Percentiles rank a stretch among this genome's conserved stretches.
Evolutionary conservation across 2,797 vertebrate genomes (phyloP).

Genomic region (Pangasius sanitwongsei): DNA sequence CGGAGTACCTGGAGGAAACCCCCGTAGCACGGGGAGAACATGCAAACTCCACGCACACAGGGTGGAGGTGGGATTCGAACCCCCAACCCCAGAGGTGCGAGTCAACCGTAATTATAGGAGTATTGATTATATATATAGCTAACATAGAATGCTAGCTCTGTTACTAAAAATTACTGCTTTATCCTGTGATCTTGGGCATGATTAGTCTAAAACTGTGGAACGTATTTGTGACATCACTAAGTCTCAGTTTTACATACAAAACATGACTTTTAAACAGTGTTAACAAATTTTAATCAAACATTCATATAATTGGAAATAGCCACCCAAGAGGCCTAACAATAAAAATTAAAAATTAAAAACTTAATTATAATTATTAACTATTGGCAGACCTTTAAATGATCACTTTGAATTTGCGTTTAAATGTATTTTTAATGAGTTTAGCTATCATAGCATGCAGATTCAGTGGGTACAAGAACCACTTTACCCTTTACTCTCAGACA

Average conservation of each 20-base stretch:
- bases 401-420: not conserved
- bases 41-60: no score
- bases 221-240: not conserved
- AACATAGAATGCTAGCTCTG: not conserved
- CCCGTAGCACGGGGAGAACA: no score
- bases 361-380: no score
- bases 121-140: not conserved
- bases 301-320: not conserved
- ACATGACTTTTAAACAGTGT: not conserved
- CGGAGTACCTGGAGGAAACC: no score
- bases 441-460: not conserved
- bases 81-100: no score
- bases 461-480: not conserved
- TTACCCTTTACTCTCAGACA: not conserved
- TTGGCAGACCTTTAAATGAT: not conserved
- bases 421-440: not conserved
- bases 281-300: not conserved
- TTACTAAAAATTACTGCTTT: not conserved
- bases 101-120: not conserved
- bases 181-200: not conserved
- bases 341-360: not conserved
- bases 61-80: no score
- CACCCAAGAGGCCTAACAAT: not conserved
- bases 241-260: not conserved
- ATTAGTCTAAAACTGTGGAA: not conserved